Conservation (phyloP, 2,888 invertebrate species). For the Coelopa pilipes region DNA sequence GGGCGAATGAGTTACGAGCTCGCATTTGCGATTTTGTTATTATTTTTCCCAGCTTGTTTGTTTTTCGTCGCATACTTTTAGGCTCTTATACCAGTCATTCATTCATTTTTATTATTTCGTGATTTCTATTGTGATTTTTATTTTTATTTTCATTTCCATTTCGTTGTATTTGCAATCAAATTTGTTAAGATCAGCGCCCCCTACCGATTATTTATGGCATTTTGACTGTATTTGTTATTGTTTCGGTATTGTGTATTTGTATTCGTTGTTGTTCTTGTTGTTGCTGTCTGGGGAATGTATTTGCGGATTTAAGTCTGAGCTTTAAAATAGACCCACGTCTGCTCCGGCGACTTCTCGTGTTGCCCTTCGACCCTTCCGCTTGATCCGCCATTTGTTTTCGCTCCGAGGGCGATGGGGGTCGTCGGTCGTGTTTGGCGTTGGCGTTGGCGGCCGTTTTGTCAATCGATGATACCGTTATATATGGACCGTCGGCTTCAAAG, state of each 20-base stretch:
- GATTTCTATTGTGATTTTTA: too few relatives aligned
- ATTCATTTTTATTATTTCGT: too few relatives aligned
- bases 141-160: too few relatives aligned
- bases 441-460: not conserved
- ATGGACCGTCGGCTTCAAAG: not conserved
- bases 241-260: too few relatives aligned
- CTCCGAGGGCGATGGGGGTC: not conserved
- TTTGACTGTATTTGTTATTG: not conserved
- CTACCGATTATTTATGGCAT: not conserved
- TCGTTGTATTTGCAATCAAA: not conserved
- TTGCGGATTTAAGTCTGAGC: too few relatives aligned
- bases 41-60: not conserved
- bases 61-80: not conserved
- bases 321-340: too few relatives aligned
- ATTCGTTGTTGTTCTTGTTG: too few relatives aligned
- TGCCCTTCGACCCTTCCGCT: not conserved
- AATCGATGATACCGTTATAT: constrained; percentile 2
- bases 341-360: too few relatives aligned
- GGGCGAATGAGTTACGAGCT: not conserved
- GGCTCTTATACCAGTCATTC: not conserved
- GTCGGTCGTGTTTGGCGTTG: not conserved
- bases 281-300: too few relatives aligned
- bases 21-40: not conserved
- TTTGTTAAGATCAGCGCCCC: constrained; percentile 1
- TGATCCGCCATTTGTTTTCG: not conserved